These are phyloP conservation scores for Noctua comes DNA, from an alignment of 2,888 invertebrate species.

Conservation along the genomic window DNA sequence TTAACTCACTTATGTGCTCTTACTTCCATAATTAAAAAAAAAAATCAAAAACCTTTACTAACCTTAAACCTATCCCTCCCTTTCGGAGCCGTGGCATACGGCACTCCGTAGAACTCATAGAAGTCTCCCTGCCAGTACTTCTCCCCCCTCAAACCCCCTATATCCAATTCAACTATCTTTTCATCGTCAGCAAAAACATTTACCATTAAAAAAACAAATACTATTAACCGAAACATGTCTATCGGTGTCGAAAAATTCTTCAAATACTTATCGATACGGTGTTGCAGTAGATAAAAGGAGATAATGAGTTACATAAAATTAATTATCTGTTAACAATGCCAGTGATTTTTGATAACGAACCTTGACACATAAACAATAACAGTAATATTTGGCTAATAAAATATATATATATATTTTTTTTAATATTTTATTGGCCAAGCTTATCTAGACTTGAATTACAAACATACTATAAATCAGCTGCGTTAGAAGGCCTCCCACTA, in stretches of 20 bases:
- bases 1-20: no score
- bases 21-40: no score
- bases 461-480: no score
- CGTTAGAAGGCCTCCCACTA: no score
- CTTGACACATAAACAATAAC: conserved; percentile 29
- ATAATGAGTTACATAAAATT: conserved; percentile 52
- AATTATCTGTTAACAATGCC: conserved; percentile 64
- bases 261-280: conserved; percentile 55
- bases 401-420: conserved; percentile 5
- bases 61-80: conserved; percentile 85
- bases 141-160: conserved; percentile 78
- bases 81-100: conserved; percentile 82
- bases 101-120: conserved; percentile 84
- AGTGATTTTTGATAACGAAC: conserved; percentile 55
- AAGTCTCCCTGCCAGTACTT: conserved; percentile 86
- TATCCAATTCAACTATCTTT: conserved; percentile 74
- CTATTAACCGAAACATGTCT: conserved; percentile 73
- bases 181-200: conserved; percentile 67
- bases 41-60: no score
- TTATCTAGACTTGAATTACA: background rate
- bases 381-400: background rate
- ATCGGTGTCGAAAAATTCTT: conserved; percentile 40
- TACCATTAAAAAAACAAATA: conserved; percentile 69
- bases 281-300: conserved; percentile 43
- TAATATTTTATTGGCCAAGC: no score